phyloP scores from a whole-genome alignment of 2,797 vertebrate genomes.

The Brotula barbata region DNA sequence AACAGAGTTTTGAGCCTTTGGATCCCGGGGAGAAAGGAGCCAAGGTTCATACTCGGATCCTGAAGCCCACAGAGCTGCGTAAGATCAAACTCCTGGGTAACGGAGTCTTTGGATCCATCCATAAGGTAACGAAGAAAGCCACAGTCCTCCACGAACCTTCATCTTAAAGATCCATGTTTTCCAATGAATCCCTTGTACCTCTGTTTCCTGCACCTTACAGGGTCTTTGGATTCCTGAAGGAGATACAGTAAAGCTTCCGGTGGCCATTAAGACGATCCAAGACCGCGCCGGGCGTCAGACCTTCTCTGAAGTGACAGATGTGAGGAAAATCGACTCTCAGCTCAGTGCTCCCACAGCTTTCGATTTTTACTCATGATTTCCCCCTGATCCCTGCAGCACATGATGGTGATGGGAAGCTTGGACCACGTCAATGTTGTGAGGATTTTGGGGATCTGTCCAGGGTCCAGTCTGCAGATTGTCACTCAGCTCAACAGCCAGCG shows the following conservation, averaged over 20 bases:
- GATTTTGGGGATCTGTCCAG: slow-evolving; percentile 89
- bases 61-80: slow-evolving; percentile 88
- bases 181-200: not conserved
- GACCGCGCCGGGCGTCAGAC: slow-evolving; percentile 86
- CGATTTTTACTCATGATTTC: not conserved
- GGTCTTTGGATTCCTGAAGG: slow-evolving; percentile 95
- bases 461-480: slow-evolving; percentile 87
- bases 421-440: slow-evolving; percentile 89
- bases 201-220: slow-evolving; percentile 66
- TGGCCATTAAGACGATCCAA: slow-evolving; percentile 92
- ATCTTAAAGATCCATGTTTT: slow-evolving; percentile 4
- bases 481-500: slow-evolving; percentile 87
- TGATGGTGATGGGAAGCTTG: slow-evolving; percentile 89
- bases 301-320: slow-evolving; percentile 87
- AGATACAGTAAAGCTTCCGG: slow-evolving; percentile 94
- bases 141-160: not conserved
- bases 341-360: not conserved
- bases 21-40: slow-evolving; percentile 89
- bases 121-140: slow-evolving; percentile 82
- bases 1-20: slow-evolving; percentile 88
- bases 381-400: slow-evolving; percentile 79
- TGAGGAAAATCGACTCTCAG: slow-evolving; percentile 67
- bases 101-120: slow-evolving; percentile 89
- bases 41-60: slow-evolving; percentile 86
- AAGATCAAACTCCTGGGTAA: slow-evolving; percentile 89